Percentiles rank a stretch among this genome's conserved stretches.
These are phyloP conservation scores for Typhlichthys subterraneus DNA, from an alignment of 2,797 vertebrate species.

Conservation along the genomic window DNA sequence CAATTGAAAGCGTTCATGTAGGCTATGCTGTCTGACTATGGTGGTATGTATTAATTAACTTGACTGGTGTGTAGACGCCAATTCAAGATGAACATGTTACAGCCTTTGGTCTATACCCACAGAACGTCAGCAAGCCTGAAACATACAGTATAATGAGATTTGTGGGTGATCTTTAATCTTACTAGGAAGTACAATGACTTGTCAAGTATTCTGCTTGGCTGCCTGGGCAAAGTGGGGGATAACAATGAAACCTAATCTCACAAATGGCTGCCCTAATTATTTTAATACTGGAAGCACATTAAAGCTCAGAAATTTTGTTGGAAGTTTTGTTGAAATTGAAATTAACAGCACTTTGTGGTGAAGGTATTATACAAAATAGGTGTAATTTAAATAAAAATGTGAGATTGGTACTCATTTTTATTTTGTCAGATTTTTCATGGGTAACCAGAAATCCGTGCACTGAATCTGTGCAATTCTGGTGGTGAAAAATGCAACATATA, in stretches of 20 bases:
- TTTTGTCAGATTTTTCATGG: too few species aligned
- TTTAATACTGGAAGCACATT: not conserved
- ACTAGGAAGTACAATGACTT: too few species aligned
- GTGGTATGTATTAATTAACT: not conserved
- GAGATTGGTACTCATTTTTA: not conserved
- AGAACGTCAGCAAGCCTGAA: not conserved
- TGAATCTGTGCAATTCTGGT: not conserved
- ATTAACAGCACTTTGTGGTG: too few species aligned
- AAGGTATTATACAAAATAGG: too few species aligned
- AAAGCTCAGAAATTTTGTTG: not conserved
- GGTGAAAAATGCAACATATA: too few species aligned
- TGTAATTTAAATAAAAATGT: too few species aligned
- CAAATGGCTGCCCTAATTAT: not conserved
- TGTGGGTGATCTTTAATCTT: not conserved
- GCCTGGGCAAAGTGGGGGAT: not conserved
- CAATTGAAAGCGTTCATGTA: not conserved
- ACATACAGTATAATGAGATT: not conserved
- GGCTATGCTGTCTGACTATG: not conserved
- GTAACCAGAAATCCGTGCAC: not conserved
- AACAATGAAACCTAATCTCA: not conserved
- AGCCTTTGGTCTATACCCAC: not conserved
- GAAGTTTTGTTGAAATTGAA: too few species aligned
- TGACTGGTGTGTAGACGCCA: not conserved
- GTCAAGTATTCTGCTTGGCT: not conserved
- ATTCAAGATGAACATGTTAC: not conserved